These are phyloP conservation scores for Hypena proboscidalis DNA, from an alignment of 2,888 invertebrate genomes.

Conservation along the genomic window DNA sequence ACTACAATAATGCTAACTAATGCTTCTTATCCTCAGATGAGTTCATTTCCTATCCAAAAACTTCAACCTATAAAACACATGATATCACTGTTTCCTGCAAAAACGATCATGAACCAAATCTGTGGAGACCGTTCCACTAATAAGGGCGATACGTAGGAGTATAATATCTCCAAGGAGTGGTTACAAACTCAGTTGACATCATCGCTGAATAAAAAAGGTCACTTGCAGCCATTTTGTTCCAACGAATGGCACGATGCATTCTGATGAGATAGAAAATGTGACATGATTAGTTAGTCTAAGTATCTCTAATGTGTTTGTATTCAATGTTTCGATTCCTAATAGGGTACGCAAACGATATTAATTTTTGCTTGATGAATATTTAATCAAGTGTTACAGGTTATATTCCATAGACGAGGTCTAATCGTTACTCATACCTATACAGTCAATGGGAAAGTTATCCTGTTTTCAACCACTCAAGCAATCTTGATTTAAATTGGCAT, in stretches of 20 bases:
- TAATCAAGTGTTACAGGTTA: too few relatives aligned
- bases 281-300: slow-evolving; percentile 8
- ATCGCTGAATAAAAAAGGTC: slow-evolving; percentile 53
- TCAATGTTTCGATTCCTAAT: slow-evolving; percentile 6
- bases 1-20: too few relatives aligned
- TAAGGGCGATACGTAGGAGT: slow-evolving; percentile 56
- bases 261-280: slow-evolving; percentile 31
- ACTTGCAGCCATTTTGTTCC: slow-evolving; percentile 25
- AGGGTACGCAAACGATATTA: slow-evolving; percentile 1
- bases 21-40: too few relatives aligned
- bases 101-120: slow-evolving; percentile 20
- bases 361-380: too few relatives aligned
- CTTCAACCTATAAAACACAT: neutral
- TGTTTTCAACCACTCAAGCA: too few relatives aligned
- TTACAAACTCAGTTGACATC: slow-evolving; percentile 51
- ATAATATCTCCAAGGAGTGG: slow-evolving; percentile 48
- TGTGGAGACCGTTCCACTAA: slow-evolving; percentile 42
- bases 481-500: too few relatives aligned
- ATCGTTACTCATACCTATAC: too few relatives aligned
- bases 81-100: slow-evolving; percentile 10
- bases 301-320: neutral
- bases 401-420: too few relatives aligned
- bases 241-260: slow-evolving; percentile 31
- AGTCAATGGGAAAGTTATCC: too few relatives aligned
- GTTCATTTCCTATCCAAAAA: neutral